Percentiles rank a stretch among this genome's conserved stretches.
Evolutionary conservation across 2,797 vertebrate species (phyloP).

Genomic region (Euphonia xanthogaster): DNA sequence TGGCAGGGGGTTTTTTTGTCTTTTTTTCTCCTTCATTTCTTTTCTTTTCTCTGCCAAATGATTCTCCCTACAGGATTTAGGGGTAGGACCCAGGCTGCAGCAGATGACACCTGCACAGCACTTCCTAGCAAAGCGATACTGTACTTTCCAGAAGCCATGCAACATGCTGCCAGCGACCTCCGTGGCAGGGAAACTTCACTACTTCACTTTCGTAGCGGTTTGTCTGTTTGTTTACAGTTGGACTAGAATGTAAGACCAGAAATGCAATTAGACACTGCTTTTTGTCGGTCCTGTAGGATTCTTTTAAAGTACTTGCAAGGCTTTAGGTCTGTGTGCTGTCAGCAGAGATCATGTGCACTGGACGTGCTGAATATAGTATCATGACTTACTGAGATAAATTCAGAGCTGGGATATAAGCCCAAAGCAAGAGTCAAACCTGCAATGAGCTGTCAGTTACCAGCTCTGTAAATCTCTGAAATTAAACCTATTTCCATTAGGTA

Average conservation of each 20-base stretch:
- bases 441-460: background rate
- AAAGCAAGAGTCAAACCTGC: background rate
- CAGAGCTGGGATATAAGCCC: constrained; percentile 25
- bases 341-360: background rate
- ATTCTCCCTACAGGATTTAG: background rate
- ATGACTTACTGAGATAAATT: constrained; percentile 37
- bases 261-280: background rate
- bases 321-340: background rate
- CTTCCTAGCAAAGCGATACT: background rate
- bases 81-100: background rate
- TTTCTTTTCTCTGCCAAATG: background rate
- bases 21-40: background rate
- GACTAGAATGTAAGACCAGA: background rate
- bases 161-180: background rate
- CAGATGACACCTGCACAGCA: constrained; percentile 66
- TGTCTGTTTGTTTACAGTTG: background rate
- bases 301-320: background rate
- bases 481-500: background rate
- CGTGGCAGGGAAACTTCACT: background rate
- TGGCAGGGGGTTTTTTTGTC: background rate
- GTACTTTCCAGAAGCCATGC: background rate
- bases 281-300: background rate
- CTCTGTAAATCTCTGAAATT: background rate
- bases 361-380: constrained; percentile 33
- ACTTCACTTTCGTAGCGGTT: background rate